Evolutionary conservation across 2,113 vertebrate species (phyloP).

Genomic region (Pelusios castaneus): DNA sequence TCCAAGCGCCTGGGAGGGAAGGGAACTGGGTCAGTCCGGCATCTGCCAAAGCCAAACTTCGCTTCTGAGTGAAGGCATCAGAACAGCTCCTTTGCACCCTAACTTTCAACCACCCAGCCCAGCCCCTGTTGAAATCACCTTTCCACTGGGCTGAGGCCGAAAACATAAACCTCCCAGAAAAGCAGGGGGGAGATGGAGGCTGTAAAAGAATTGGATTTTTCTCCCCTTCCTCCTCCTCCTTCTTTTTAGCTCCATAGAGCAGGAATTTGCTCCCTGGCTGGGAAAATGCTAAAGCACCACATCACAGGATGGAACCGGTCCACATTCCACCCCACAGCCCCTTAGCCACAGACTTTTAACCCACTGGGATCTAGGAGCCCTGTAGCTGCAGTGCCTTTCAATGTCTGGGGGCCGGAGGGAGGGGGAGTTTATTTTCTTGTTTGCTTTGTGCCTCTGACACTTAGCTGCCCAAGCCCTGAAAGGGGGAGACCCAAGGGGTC

Average conservation of each 20-base stretch:
- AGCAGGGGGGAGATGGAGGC: background rate
- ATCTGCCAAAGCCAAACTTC: background rate
- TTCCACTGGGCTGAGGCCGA: background rate
- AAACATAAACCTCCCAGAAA: background rate
- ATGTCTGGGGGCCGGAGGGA: too few species aligned
- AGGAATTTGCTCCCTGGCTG: background rate
- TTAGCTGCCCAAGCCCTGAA: background rate
- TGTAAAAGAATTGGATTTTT: background rate
- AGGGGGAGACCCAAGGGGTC: background rate
- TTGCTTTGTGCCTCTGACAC: background rate
- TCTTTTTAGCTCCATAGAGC: background rate
- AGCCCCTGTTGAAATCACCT: background rate
- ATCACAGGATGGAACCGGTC: background rate
- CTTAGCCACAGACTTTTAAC: background rate
- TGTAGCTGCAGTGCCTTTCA: background rate
- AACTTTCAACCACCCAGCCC: background rate
- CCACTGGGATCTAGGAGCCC: background rate
- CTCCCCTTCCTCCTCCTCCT: too few species aligned
- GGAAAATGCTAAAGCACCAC: background rate
- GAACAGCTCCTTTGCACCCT: background rate
- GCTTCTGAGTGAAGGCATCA: background rate
- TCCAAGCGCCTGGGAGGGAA: background rate
- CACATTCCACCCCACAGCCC: background rate
- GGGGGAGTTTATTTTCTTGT: background rate
- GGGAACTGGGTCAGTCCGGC: background rate